phyloP scores from a whole-genome alignment of 2,113 vertebrate genomes.

The Coptodon bakossiorum region DNA sequence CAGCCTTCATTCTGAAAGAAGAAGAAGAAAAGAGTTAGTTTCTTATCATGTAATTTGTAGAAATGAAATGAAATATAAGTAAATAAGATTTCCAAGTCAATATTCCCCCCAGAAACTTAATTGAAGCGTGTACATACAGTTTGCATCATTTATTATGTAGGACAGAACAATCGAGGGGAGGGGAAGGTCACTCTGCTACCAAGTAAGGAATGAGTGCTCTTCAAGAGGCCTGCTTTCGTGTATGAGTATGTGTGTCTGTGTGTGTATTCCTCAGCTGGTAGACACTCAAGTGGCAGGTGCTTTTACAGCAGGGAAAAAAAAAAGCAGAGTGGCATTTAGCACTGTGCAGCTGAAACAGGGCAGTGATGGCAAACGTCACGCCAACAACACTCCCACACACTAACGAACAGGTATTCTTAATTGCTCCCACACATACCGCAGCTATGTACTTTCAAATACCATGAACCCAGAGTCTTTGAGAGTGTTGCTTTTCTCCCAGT shows the following conservation, averaged over 20 bases:
- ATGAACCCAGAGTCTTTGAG: neutral
- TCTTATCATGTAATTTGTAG: neutral
- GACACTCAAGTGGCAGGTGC: constrained; percentile 66
- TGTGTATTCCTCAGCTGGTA: constrained; percentile 24
- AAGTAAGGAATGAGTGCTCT: constrained; percentile 58
- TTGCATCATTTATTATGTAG: constrained; percentile 16
- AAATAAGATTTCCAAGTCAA: neutral
- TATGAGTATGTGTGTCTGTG: constrained; percentile 12
- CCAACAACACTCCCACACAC: constrained; percentile 16
- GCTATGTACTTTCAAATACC: neutral
- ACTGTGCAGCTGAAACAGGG: constrained; percentile 51
- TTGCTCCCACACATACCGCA: neutral
- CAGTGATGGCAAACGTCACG: constrained; percentile 7
- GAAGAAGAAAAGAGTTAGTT: neutral
- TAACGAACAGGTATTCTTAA: constrained; percentile 11
- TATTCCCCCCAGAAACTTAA: neutral
- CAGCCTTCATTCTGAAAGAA: constrained; percentile 54
- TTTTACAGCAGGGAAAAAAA: constrained; percentile 50
- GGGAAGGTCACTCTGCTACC: constrained; percentile 50
- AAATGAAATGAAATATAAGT: neutral
- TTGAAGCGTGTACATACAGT: neutral
- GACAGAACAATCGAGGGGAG: neutral
- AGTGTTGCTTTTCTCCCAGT: constrained; percentile 36
- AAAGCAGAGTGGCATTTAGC: constrained; percentile 58
- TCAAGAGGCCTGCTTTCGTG: constrained; percentile 3